Evolutionary conservation across 1,140 invertebrate species (phyloP).

Genomic region (Piezodorus guildinii): DNA sequence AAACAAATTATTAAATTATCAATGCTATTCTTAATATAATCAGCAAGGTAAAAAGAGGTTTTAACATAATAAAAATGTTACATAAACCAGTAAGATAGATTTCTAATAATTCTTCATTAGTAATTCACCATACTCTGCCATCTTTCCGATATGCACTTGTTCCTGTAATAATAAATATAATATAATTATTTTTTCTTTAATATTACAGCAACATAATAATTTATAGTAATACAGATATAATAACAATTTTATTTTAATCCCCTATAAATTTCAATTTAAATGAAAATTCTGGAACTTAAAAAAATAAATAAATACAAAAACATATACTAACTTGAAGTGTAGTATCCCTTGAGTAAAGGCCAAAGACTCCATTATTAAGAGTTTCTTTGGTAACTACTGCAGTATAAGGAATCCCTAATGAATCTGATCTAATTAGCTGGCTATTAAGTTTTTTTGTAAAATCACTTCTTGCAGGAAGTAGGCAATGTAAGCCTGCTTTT

Average conservation of each 20-base stretch:
- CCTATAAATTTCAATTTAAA: not conserved
- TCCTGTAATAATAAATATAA: constrained; percentile 22
- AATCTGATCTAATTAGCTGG: constrained; percentile 32
- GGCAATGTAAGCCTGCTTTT: constrained; percentile 32
- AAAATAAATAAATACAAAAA: no score
- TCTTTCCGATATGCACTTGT: constrained; percentile 25
- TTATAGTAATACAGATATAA: not conserved
- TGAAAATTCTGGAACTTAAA: not conserved
- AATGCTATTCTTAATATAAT: not conserved
- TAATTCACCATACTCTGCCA: constrained; percentile 24
- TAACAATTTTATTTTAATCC: not conserved
- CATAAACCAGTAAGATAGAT: no score
- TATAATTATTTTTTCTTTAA: not conserved
- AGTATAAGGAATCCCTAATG: constrained; percentile 52
- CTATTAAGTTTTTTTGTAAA: constrained; percentile 23
- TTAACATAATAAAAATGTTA: no score
- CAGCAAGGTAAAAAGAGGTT: not conserved
- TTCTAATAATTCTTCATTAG: constrained; percentile 25
- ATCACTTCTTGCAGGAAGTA: constrained; percentile 22
- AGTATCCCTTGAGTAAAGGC: constrained; percentile 58
- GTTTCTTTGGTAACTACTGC: constrained; percentile 50
- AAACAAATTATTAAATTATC: not conserved
- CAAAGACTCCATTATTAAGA: constrained; percentile 56
- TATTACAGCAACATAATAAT: no score
- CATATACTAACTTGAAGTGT: constrained; percentile 43